Base-by-base conservation (phyloP, 2,888 invertebrate genomes). In the Argyra leucocephala region DNA sequence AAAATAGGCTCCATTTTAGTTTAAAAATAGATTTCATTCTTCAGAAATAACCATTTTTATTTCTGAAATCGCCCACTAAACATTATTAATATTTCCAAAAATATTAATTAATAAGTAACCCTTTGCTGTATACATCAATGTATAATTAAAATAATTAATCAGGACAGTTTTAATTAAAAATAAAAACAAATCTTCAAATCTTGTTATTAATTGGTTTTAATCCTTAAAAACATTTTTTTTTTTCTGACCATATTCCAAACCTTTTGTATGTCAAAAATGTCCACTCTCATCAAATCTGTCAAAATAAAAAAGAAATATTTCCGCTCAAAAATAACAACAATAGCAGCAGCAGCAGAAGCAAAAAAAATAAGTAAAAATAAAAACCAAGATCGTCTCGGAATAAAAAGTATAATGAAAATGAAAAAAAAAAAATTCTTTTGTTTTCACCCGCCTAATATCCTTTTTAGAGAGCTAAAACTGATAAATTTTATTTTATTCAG, bases 81-180 rank as follows among this genome's bases (percentile, higher is more conserved):
- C n/a, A n/a, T n/a, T n/a, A n/a, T n/a, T n/a, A n/a, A n/a, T n/a
- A n/a, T n/a, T n/a, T n/a, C n/a, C n/a, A n/a, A n/a, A n/a, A n/a
- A n/a, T n/a, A n/a, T n/a, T n/a, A n/a, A n/a, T n/a, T n/a, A n/a
- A n/a, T n/a, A n/a, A n/a, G n/a, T n/a, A n/a, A n/a, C n/a, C n/a
- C n/a, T n/a, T 26, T 26, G 1, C 12, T 31, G 12, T 31, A 31
- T 10, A 31, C 12, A 48, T 18, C 48, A 48, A 48, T 31, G 12
- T 31, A 18, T 48, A 48, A 48, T 48, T 48, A 48, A 48, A 48
- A 18, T 48, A 48, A 48, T 48, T 48, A 48, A 48, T 48, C 48
- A 48, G 48, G 48, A 48, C 18, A 48, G 18, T 48, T 48, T 48
- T 48, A 48, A 48, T 48, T 48, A 48, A 48, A 48, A 48, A 48